Percentiles rank a stretch among this genome's conserved stretches.
Evolutionary conservation across 1,140 invertebrate species (phyloP).

Genomic region (Drosophila jambulina): DNA sequence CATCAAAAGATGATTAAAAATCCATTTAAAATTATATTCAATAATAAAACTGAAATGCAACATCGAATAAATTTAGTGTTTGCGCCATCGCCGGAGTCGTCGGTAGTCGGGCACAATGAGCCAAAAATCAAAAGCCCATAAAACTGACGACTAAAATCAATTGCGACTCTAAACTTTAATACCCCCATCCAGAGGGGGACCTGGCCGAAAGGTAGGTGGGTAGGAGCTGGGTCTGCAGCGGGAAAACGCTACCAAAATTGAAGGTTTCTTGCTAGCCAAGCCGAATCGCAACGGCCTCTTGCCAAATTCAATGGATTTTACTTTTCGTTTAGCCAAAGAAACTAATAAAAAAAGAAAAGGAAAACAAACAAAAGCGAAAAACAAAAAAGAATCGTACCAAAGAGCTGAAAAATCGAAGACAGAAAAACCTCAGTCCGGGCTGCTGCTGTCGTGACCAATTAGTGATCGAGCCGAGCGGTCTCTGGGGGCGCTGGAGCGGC

Average conservation of each 20-base stretch:
- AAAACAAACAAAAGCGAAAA: constrained; percentile 26
- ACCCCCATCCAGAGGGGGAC: constrained; percentile 38
- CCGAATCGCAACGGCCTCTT: constrained; percentile 68
- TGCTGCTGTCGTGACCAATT: constrained; percentile 80
- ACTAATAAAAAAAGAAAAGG: constrained; percentile 16
- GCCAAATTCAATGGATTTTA: constrained; percentile 84
- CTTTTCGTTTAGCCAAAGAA: constrained; percentile 70
- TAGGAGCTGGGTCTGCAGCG: background rate
- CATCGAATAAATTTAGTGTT: constrained; percentile 63
- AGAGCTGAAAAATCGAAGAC: constrained; percentile 33
- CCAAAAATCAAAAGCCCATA: constrained; percentile 76
- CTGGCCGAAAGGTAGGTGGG: constrained; percentile 31
- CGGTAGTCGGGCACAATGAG: constrained; percentile 38
- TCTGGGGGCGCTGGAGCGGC: constrained; percentile 9
- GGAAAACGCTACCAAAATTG: constrained; percentile 63
- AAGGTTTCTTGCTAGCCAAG: constrained; percentile 63
- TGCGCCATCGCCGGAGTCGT: constrained; percentile 50
- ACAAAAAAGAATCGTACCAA: constrained; percentile 28
- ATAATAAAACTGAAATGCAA: constrained; percentile 68
- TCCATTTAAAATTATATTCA: constrained; percentile 73
- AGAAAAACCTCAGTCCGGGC: constrained; percentile 39
- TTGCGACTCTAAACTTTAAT: constrained; percentile 79
- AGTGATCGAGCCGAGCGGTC: constrained; percentile 67
- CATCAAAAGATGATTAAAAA: constrained; percentile 78
- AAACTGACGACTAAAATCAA: constrained; percentile 83